A percentile compares a stretch with the other conserved stretches of the same genome.
These are phyloP conservation scores for Halcyon chelicuti DNA, from an alignment of 2,797 vertebrate genomes.

Conservation along the genomic window DNA sequence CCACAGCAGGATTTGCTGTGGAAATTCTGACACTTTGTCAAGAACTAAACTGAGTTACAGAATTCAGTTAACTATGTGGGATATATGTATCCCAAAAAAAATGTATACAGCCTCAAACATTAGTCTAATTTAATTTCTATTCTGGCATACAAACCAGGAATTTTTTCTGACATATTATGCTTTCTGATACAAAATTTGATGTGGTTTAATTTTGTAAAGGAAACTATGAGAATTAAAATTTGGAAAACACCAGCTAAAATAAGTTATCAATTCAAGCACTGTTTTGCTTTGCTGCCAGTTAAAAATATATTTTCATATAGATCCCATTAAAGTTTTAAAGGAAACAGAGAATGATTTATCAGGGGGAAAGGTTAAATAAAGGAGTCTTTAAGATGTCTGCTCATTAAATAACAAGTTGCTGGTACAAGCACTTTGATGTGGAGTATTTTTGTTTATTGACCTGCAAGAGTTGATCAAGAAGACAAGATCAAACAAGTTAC, in stretches of 20 bases:
- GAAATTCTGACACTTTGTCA: not conserved
- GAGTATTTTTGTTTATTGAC: constrained; percentile 48
- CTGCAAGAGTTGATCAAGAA: constrained; percentile 15
- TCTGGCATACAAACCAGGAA: not conserved
- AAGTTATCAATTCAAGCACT: not conserved
- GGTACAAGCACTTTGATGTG: constrained; percentile 31
- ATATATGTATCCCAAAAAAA: not conserved
- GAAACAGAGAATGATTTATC: not conserved
- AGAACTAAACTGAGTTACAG: not conserved
- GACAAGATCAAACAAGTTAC: constrained; percentile 48
- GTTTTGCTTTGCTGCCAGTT: not conserved
- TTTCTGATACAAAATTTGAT: not conserved
- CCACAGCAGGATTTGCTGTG: not conserved
- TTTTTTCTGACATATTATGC: not conserved
- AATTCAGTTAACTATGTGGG: not conserved
- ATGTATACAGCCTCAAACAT: not conserved
- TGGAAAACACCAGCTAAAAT: not conserved
- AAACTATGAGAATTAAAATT: not conserved
- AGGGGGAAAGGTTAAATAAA: constrained; percentile 32
- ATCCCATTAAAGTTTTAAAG: not conserved
- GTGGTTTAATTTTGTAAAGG: not conserved
- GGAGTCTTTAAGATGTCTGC: constrained; percentile 8
- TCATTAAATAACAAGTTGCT: constrained; percentile 20
- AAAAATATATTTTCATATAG: not conserved
- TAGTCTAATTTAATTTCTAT: not conserved